Evolutionary conservation across 1,140 invertebrate species (phyloP), one percentile per base, ranked within the genome.

Genomic region (Drosophila bifasciata): DNA sequence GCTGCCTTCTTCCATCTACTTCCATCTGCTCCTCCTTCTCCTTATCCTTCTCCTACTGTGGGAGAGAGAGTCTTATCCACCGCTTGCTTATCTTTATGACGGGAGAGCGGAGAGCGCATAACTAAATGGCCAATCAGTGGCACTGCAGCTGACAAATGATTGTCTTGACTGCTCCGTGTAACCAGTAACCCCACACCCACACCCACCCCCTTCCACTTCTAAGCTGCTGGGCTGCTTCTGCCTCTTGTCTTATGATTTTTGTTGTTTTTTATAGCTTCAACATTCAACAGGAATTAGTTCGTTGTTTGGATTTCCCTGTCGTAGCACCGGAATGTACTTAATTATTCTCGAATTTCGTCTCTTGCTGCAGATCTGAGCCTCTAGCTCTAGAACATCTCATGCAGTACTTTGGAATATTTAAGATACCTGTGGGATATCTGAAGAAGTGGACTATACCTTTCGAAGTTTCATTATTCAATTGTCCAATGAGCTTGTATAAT

Each of bases 41-140:
- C 17, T 16, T 17, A 21, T 16, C 39, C 11, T 51, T 15, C 46
- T 53, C 28, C 15, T 36, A 40, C 25, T 67, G 40, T 7, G 62
- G 63, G 59, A 48, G 45, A 51, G 56, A 46, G 23, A 56, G 69
- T 74, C 70, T 74, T 74, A 45, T 43, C 70, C 60, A 39, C 49
- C 48, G 53, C 41, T 74, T 67, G 78, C 77, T 86, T 81, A 86
- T 85, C 81, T 85, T 81, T 85, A 88, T 81, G 83, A 75, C 32
- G 67, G 79, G 3, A 36, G 32, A 36, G 32, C 32, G 32, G 11
- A 36, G 32, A 36, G 32, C 73, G 81, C 81, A 81, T 86, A 81
- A 85, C 78, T 75, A 81, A 85, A 88, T 74, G 78, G 61, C 53
- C 78, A 85, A 85, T 85, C 81, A 85, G 81, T 61, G 57, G 62